Base-by-base conservation (phyloP, 2,888 invertebrate genomes). In the Drosophila flavopinicola region DNA sequence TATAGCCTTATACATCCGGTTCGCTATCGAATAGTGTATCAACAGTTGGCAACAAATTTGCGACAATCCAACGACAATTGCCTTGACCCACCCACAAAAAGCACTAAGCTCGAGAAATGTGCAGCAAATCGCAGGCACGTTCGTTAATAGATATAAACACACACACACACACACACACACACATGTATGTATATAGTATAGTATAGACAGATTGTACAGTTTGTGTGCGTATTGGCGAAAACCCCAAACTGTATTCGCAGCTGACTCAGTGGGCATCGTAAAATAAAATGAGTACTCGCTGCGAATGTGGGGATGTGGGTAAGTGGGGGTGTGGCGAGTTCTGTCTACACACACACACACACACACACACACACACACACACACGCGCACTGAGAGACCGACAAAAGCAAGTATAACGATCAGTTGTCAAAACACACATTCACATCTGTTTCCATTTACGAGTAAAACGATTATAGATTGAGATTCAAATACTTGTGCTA, bases 191-290 rank as follows among this genome's bases (percentile, higher is more conserved):
- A 17, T 15, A n/a, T 7, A 15, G n/a, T n/a, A n/a, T n/a, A 17
- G 24, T 29, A 32, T 41, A 33, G 20, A 20, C n/a, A n/a, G n/a
- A n/a, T n/a, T n/a, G n/a, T n/a, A n/a, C n/a, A n/a, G n/a, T 20
- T 29, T 7, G 17, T 15, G 47, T 47, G 17, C n/a, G n/a, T n/a
- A n/a, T n/a, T n/a, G n/a, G n/a, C n/a, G 33, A 66, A 66, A 53
- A 25, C 47, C 66, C 60, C 42, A 17, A 51, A 59, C 6, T 44
- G 32, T 49, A 13, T 9, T 23, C 20, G 32, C 61, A 29, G 54
- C 37, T 68, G 67, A 68, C 56, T 68, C 67, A 68, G 56, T 30
- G 41, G 39, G 38, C 47, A 51, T 24, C 47, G 45, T 57, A 45
- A 57, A 66, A 37, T 47, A 17, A 27, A 30, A 13, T 15, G 37